A percentile compares a stretch with the other conserved stretches of the same genome.
Evolutionary conservation across 2,113 vertebrate species (phyloP).

Genomic region (Cyphomyrus plagiostoma): DNA sequence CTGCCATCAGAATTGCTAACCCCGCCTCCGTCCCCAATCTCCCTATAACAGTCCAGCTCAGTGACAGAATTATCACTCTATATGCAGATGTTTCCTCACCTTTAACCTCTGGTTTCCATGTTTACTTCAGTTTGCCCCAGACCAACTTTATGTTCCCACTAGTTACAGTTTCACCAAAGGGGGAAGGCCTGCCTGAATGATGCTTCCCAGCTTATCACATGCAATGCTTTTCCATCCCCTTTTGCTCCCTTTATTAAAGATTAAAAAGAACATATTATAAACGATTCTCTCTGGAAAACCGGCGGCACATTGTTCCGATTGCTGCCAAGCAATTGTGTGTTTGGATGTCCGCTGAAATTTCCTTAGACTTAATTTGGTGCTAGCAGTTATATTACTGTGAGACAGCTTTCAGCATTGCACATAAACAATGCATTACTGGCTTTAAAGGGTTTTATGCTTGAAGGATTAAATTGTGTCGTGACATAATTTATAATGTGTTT

Average conservation of each 20-base stretch:
- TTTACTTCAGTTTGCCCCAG: slow-evolving; percentile 28
- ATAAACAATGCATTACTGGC: not conserved
- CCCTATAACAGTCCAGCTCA: slow-evolving; percentile 38
- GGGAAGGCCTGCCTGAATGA: not conserved
- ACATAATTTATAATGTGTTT: not conserved
- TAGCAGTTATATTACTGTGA: not conserved
- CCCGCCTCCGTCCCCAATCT: slow-evolving; percentile 20
- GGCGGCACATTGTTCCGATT: not conserved
- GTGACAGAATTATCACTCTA: slow-evolving; percentile 39
- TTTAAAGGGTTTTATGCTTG: not conserved
- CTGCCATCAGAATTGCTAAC: slow-evolving; percentile 41
- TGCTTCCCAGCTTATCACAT: not conserved
- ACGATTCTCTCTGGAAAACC: not conserved
- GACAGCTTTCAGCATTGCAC: not conserved
- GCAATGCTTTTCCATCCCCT: not conserved
- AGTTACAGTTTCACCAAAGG: not conserved
- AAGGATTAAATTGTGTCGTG: not conserved
- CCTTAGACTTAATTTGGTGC: not conserved
- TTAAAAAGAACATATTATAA: not conserved
- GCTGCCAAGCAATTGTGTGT: not conserved
- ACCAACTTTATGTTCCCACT: not conserved
- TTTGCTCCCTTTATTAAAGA: not conserved
- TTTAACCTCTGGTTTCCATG: slow-evolving; percentile 30
- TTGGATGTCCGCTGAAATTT: not conserved
- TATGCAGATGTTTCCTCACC: slow-evolving; percentile 57